Evolutionary conservation across 2,888 invertebrate species (phyloP), one percentile per base, ranked within the genome.

Genomic region (Meteorus colon): DNA sequence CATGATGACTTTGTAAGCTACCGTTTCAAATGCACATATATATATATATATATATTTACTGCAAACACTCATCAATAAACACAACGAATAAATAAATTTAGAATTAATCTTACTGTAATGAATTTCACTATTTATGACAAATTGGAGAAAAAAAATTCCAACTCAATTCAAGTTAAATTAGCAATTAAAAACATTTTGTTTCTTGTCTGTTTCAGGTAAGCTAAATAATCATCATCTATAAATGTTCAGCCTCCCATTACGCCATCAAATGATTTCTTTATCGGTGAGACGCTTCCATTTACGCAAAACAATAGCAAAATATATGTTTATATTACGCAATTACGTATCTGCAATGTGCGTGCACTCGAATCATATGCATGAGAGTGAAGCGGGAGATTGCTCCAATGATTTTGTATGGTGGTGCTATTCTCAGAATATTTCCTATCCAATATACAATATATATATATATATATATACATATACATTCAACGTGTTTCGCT

Each of bases 251-350:
- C 55, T 60, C 62, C 72, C 66, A 77, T 78, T 78, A 60, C 74
- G 70, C 70, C 74, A 75, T 79, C 67, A 76, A 77, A 79, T 31
- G n/a, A 75, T 75, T 75, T 79, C 78, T 77, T 78, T 80, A 81
- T 79, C 77, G 78, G 76, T 77, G 77, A 77, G 80, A 79, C 73
- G 76, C 77, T 79, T 81, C 79, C 79, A 79, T 81, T 81, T 81
- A 78, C 76, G 79, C 78, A 73, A 45, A 78, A 62, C 76, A 76
- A 78, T 74, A 74, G 60, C 6, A 37, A 31, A 24, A 62, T 69
- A 62, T 41, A 66, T 27, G 4, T 19, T 34, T 8, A 55, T 48
- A 63, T 73, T 69, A n/a, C 59, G 55, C 65, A 73, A 73, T 73
- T 31, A 55, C n/a, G 1, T 19, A 8, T 55, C 6, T 24, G n/a